phyloP scores from a whole-genome alignment of 2,113 vertebrate genomes.

The Ginglymostoma cirratum region DNA sequence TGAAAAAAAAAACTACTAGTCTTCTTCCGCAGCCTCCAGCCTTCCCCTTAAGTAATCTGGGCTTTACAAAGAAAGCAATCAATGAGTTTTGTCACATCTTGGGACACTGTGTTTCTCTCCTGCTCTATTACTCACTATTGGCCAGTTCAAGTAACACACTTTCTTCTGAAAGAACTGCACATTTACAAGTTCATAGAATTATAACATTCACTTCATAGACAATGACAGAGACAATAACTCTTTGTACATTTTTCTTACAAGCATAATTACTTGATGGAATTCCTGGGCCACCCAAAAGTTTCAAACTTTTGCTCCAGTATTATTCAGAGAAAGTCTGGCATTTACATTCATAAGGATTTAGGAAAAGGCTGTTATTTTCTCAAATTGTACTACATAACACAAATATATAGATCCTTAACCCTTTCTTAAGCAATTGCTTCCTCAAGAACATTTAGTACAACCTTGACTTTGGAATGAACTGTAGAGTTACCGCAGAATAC shows the following conservation, averaged over 20 bases:
- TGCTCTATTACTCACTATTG: neutral
- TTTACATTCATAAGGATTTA: conserved; percentile 11
- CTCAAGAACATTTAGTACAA: neutral
- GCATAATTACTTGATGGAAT: neutral
- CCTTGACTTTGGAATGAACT: conserved; percentile 22
- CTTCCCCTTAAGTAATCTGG: neutral
- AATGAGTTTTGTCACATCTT: neutral
- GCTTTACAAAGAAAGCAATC: neutral
- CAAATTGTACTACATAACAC: neutral
- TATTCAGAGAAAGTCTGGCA: conserved; percentile 11
- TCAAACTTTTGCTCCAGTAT: neutral
- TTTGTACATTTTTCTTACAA: neutral
- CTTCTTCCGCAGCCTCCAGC: neutral
- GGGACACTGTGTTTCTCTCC: neutral
- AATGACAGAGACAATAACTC: neutral
- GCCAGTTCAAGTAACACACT: neutral
- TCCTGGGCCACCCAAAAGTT: neutral
- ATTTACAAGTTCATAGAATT: neutral
- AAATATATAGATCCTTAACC: conserved; percentile 25
- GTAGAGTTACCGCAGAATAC: conserved; percentile 26
- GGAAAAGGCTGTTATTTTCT: conserved; percentile 19
- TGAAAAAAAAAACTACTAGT: neutral
- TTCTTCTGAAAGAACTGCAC: neutral
- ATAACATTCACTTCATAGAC: neutral
- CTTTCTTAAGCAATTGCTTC: conserved; percentile 23